A percentile compares a stretch with the other conserved stretches of the same genome.
Conservation (phyloP, 1,140 invertebrate species). For the Sinonovacula constricta region DNA sequence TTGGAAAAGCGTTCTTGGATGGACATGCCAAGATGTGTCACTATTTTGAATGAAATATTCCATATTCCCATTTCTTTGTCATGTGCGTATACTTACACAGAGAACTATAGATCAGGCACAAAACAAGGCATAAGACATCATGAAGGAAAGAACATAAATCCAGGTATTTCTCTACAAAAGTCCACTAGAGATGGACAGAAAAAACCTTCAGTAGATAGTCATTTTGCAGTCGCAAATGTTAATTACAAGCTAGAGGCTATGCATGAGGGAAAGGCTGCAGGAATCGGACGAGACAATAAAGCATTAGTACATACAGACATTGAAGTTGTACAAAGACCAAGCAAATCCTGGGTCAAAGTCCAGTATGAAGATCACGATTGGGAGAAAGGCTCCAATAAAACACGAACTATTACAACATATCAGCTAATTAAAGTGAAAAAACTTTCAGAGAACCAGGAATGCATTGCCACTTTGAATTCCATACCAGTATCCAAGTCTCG, state of each 20-base stretch:
- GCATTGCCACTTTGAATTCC: not conserved
- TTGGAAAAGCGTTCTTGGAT: conserved; percentile 2
- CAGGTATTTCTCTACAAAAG: conserved; percentile 18
- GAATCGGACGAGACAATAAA: conserved; percentile 32
- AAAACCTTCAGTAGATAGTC: conserved; percentile 2
- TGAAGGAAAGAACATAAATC: conserved; percentile 23
- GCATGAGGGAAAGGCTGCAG: not conserved
- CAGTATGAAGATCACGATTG: conserved; percentile 31
- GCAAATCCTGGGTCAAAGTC: conserved; percentile 27
- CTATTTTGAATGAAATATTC: conserved; percentile 13
- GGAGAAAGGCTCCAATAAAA: conserved; percentile 20
- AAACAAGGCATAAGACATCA: conserved; percentile 17
- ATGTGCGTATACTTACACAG: conserved; percentile 32
- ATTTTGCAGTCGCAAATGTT: conserved; percentile 10
- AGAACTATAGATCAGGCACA: conserved; percentile 13
- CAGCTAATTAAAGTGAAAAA: conserved; percentile 17
- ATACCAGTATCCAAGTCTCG: conserved; percentile 11
- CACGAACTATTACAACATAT: conserved; percentile 22
- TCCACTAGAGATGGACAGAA: conserved; percentile 30
- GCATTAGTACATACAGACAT: conserved; percentile 35
- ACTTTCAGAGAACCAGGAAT: conserved; percentile 5
- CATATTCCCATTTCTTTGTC: conserved; percentile 25
- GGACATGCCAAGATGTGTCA: conserved; percentile 41
- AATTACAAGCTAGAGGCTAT: conserved; percentile 2
- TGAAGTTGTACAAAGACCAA: conserved; percentile 28